These are phyloP conservation scores for Ambastaia sidthimunki DNA, from an alignment of 2,797 vertebrate species.

Conservation along the genomic window DNA sequence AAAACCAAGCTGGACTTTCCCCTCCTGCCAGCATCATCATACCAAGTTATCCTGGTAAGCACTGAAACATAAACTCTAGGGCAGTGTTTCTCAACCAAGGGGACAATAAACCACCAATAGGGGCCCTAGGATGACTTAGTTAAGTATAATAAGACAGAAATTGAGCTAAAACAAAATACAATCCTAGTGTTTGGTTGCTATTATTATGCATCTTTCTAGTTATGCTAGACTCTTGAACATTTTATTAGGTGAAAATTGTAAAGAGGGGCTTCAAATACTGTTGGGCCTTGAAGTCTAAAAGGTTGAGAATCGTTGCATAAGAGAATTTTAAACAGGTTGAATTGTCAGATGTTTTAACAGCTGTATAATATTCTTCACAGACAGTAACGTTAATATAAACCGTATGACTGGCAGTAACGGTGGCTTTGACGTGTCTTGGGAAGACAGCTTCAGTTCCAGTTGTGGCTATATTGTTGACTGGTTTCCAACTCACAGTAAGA, in stretches of 20 bases:
- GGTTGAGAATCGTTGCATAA: no score
- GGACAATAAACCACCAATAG: no score
- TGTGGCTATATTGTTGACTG: conserved; percentile 80
- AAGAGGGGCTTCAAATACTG: no score
- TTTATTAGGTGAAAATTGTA: no score
- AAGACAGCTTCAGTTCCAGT: conserved; percentile 46
- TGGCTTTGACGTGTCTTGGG: conserved; percentile 65
- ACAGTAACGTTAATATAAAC: neutral
- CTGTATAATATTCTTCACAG: conserved; percentile 54
- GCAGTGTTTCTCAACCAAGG: no score
- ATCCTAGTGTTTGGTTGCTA: no score
- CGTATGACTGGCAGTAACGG: conserved; percentile 43
- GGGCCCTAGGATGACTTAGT: no score
- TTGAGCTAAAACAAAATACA: no score
- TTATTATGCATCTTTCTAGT: no score
- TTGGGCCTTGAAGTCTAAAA: conserved; percentile 7
- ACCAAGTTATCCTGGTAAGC: conserved; percentile 44
- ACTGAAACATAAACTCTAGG: neutral
- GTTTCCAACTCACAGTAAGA: conserved; percentile 47
- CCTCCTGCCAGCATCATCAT: conserved; percentile 62
- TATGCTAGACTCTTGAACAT: no score
- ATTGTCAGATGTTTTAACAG: neutral
- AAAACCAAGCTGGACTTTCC: conserved; percentile 69
- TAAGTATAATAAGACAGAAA: no score
- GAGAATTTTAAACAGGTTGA: neutral